Evolutionary conservation across 2,888 invertebrate species (phyloP), one percentile per base, ranked within the genome.

Genomic region (Athripsodes cinereus): DNA sequence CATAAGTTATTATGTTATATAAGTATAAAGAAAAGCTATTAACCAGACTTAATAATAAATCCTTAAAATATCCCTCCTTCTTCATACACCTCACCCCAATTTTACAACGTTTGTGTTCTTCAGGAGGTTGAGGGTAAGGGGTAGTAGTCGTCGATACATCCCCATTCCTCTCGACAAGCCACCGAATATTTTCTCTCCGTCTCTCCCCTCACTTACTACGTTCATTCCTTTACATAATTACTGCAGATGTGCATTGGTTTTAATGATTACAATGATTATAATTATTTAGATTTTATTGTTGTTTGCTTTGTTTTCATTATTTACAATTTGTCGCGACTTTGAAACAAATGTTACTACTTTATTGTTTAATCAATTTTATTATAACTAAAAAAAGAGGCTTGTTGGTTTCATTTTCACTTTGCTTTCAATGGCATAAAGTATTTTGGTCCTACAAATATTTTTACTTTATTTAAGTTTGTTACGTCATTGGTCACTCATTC

Each of bases 41-140:
- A 54, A 61, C 46, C 53, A 59, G 58, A 56, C 58, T 51, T 61
- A 58, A 61, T 61, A 58, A 61, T 61, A 61, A 61, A 61, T 61
- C 61, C 58, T 61, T 61, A 61, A 61, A 61, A 61, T 61, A 35
- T 56, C 59, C 64, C 49, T 13, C 11, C 53, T 22, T 10, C 48
- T 48, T n/a, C 53, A 26, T 6, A 26, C 26, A 6, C 26, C 26
- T 26, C 26, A 6, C 26, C 26, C 3, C 10, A 26, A n/a, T n/a
- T n/a, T n/a, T 26, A 26, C 5, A 6, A 6, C 26, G 26, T 26
- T 26, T 26, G 26, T 26, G 26, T 54, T 50, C 35, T 51, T 31
- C 44, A 6, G 26, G 31, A n/a, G n/a, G n/a, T n/a, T n/a, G n/a
- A n/a, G n/a, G n/a, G n/a, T n/a, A n/a, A 18, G 53, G 53, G 16